phyloP scores from a whole-genome alignment of 2,888 invertebrate genomes.

The Tenodera sinensis region DNA sequence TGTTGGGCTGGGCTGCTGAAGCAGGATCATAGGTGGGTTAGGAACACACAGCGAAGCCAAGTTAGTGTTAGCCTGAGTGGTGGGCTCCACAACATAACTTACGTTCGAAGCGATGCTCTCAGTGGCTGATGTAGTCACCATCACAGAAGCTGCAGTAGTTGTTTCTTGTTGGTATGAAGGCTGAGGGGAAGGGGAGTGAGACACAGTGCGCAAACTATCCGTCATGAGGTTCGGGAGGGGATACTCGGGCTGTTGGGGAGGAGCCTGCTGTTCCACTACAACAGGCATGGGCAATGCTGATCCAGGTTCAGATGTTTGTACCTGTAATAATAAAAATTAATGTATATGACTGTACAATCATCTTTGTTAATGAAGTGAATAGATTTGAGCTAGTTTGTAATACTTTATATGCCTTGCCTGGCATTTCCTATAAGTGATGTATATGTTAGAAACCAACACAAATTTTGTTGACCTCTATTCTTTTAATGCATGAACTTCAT shows the following conservation, averaged over 20 bases:
- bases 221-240: background rate
- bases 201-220: background rate
- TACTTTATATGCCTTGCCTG: no score
- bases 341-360: background rate
- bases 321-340: background rate
- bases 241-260: background rate
- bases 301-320: background rate
- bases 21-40: slow-evolving; percentile 35
- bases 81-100: background rate
- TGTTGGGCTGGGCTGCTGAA: slow-evolving; percentile 13
- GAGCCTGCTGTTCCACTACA: background rate
- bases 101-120: background rate
- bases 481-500: no score
- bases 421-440: no score
- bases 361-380: no score
- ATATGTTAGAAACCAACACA: no score
- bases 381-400: no score
- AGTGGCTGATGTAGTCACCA: background rate
- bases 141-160: background rate
- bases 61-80: background rate
- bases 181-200: background rate
- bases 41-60: background rate
- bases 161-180: background rate
- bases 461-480: no score
- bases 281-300: background rate